Percentiles rank a stretch among this genome's conserved stretches.
Evolutionary conservation across 1,140 invertebrate genomes (phyloP).

Genomic region (Apis cerana): DNA sequence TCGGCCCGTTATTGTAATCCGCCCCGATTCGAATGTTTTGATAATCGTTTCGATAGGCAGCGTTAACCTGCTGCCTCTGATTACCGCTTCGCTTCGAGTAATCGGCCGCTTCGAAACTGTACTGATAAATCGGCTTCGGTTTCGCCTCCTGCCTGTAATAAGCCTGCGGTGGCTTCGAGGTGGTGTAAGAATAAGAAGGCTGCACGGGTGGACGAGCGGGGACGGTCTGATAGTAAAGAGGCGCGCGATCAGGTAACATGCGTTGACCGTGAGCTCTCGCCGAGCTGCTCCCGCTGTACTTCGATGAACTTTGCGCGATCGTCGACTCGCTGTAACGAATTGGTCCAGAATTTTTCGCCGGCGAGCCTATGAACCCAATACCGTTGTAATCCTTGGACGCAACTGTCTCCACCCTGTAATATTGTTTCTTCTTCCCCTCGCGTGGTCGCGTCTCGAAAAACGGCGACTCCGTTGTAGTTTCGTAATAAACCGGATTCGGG

Average conservation of each 20-base stretch:
- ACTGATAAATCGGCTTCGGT: slow-evolving; percentile 83
- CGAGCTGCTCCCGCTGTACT: slow-evolving; percentile 44
- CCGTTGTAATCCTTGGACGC: slow-evolving; percentile 61
- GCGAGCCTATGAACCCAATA: slow-evolving; percentile 69
- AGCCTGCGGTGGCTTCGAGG: slow-evolving; percentile 68
- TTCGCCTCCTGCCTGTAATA: slow-evolving; percentile 69
- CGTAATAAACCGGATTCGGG: slow-evolving; percentile 64
- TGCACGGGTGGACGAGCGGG: slow-evolving; percentile 71
- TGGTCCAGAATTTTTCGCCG: slow-evolving; percentile 68
- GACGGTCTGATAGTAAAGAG: slow-evolving; percentile 75
- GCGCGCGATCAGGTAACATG: slow-evolving; percentile 70
- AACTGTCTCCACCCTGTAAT: slow-evolving; percentile 69
- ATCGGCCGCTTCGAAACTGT: slow-evolving; percentile 82
- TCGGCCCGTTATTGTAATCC: slow-evolving; percentile 17
- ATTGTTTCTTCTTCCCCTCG: slow-evolving; percentile 64
- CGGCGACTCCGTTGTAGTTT: slow-evolving; percentile 68
- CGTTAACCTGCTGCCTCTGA: slow-evolving; percentile 58
- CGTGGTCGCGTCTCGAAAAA: slow-evolving; percentile 58
- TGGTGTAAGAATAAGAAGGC: slow-evolving; percentile 70
- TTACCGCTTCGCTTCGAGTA: slow-evolving; percentile 71
- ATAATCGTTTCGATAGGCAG: slow-evolving; percentile 66
- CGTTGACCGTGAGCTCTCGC: slow-evolving; percentile 62
- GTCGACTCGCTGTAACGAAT: slow-evolving; percentile 65
- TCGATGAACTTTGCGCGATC: slow-evolving; percentile 37
- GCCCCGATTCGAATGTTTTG: slow-evolving; percentile 55